A percentile compares a stretch with the other conserved stretches of the same genome.
Evolutionary conservation across 2,797 vertebrate species (phyloP).

Genomic region (Typhlichthys eigenmanni): DNA sequence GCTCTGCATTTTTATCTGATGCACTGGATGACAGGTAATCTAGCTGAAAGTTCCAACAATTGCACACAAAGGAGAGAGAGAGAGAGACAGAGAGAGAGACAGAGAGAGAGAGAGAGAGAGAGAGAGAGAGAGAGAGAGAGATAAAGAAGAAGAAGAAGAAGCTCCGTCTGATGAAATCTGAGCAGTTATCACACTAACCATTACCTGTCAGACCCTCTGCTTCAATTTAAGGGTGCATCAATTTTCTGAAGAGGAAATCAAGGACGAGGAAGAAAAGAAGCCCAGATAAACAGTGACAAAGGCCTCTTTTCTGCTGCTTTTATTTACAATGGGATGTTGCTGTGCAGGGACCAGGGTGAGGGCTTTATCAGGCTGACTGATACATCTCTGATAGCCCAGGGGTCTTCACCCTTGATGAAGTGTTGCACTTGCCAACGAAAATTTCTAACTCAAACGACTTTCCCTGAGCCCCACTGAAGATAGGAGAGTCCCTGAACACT

Average conservation of each 20-base stretch:
- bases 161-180: constrained; percentile 99
- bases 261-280: constrained; percentile 98
- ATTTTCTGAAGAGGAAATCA: constrained; percentile 99
- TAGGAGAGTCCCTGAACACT: constrained; percentile 84
- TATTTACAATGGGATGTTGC: constrained; percentile 99
- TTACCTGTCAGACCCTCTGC: constrained; percentile 98
- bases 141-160: too few species aligned
- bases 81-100: constrained; percentile 70
- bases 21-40: constrained; percentile 97
- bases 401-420: constrained; percentile 97
- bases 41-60: constrained; percentile 98
- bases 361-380: constrained; percentile 97
- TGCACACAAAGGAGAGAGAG: constrained; percentile 83
- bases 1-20: constrained; percentile 95
- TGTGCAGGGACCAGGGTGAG: constrained; percentile 86
- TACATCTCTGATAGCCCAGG: constrained; percentile 93
- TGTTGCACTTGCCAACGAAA: constrained; percentile 90
- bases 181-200: constrained; percentile 99
- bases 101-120: too few species aligned
- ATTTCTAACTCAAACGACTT: constrained; percentile 96
- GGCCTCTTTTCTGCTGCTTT: constrained; percentile 89
- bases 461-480: constrained; percentile 88
- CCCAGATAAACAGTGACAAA: constrained; percentile 99
- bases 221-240: constrained; percentile 99
- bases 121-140: too few species aligned